phyloP scores from a whole-genome alignment of 2,113 vertebrate genomes.

The Mungos mungo region DNA sequence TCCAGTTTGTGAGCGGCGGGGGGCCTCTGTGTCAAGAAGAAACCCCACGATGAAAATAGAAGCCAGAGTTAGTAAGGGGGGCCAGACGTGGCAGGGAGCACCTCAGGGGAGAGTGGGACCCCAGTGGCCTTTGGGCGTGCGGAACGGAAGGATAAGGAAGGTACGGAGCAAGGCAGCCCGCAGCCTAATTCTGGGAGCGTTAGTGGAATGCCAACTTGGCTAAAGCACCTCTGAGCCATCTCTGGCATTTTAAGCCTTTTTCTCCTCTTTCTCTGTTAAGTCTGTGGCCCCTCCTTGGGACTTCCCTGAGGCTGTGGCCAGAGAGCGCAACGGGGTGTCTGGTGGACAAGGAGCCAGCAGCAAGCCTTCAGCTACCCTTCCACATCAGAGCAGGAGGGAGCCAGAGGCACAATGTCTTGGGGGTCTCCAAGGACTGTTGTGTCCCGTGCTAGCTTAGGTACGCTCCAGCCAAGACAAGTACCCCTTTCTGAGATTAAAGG shows the following conservation, averaged over 20 bases:
- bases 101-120: not conserved
- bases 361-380: not conserved
- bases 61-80: not conserved
- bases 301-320: not conserved
- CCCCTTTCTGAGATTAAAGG: not conserved
- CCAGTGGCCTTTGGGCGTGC: not conserved
- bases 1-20: not conserved
- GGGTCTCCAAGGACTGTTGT: not conserved
- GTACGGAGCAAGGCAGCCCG: not conserved
- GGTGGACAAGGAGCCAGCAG: not conserved
- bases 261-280: not conserved
- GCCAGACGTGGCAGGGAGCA: not conserved
- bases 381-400: not conserved
- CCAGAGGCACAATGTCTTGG: not conserved
- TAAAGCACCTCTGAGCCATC: not conserved
- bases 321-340: not conserved
- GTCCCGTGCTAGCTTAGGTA: not conserved
- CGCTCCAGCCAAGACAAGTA: not conserved
- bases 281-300: not conserved
- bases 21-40: not conserved
- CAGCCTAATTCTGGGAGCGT: not conserved
- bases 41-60: slow-evolving; percentile 28
- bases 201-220: not conserved
- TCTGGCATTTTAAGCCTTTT: not conserved
- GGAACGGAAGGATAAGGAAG: not conserved